A percentile compares a stretch with the other conserved stretches of the same genome.
Evolutionary conservation across 2,888 invertebrate genomes (phyloP).

Genomic region (Polietes domitor): DNA sequence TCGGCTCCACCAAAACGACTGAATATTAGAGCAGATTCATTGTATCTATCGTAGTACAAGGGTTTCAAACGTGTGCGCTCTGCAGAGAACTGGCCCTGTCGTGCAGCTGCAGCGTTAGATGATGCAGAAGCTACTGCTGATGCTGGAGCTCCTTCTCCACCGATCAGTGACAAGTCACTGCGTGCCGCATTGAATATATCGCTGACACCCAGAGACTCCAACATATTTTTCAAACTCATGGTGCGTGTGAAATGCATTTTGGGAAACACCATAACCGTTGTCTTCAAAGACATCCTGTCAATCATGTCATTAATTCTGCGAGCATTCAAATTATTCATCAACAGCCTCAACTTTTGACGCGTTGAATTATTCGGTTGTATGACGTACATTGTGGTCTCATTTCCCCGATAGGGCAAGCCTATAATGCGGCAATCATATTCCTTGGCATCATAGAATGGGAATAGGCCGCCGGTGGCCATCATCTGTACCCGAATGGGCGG

Average conservation of each 20-base stretch:
- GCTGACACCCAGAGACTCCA: conserved; percentile 84
- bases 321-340: conserved; percentile 81
- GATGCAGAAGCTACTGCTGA: not conserved
- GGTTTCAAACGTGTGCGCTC: conserved; percentile 28
- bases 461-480: conserved; percentile 85
- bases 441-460: conserved; percentile 82
- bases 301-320: conserved; percentile 80
- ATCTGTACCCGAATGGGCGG: conserved; percentile 81
- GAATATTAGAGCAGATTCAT: conserved; percentile 66
- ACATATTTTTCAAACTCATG: conserved; percentile 82
- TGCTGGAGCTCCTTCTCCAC: conserved; percentile 69
- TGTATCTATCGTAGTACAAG: conserved; percentile 61
- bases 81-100: not conserved
- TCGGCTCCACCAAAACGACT: conserved; percentile 59
- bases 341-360: conserved; percentile 79
- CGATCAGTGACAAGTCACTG: conserved; percentile 87
- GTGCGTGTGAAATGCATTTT: conserved; percentile 87
- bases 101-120: not conserved
- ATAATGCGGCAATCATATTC: conserved; percentile 83
- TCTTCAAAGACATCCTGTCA: conserved; percentile 76
- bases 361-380: conserved; percentile 83
- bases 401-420: conserved; percentile 86
- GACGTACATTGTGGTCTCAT: conserved; percentile 84
- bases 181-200: conserved; percentile 84
- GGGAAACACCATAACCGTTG: conserved; percentile 84